A percentile compares a stretch with the other conserved stretches of the same genome.
Conservation (phyloP, 2,888 invertebrate genomes). For the Orthosia incerta region DNA sequence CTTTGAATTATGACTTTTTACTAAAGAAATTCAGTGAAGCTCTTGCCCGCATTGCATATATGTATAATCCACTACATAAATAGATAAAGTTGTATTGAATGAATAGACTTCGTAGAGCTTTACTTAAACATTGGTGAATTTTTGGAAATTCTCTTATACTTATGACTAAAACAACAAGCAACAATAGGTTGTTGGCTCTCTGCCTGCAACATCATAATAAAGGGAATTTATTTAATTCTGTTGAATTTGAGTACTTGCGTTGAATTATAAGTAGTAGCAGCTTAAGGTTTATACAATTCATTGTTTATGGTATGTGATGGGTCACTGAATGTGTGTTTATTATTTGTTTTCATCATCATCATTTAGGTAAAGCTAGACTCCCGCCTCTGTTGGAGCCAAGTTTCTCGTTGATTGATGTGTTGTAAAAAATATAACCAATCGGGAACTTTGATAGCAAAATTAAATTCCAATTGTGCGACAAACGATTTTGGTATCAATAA, state of each 20-base stretch:
- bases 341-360: neutral
- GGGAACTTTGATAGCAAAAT: too few species aligned
- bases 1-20: too few species aligned
- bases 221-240: slow-evolving; percentile 36
- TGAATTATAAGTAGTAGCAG: slow-evolving; percentile 11
- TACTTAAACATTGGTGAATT: neutral
- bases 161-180: neutral
- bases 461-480: too few species aligned
- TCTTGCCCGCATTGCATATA: too few species aligned
- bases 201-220: slow-evolving; percentile 33
- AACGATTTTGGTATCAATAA: too few species aligned
- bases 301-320: slow-evolving; percentile 8
- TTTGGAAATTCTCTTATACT: slow-evolving; percentile 14
- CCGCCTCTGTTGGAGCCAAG: too few species aligned
- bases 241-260: neutral
- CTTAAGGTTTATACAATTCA: neutral
- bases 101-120: neutral
- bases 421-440: too few species aligned
- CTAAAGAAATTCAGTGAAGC: too few species aligned
- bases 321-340: neutral
- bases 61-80: too few species aligned
- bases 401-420: too few species aligned
- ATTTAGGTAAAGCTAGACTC: too few species aligned
- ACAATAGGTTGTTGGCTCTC: slow-evolving; percentile 14
- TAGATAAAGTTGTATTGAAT: neutral